Conservation (phyloP, 1,140 invertebrate species). For the Leptinotarsa defecta region DNA sequence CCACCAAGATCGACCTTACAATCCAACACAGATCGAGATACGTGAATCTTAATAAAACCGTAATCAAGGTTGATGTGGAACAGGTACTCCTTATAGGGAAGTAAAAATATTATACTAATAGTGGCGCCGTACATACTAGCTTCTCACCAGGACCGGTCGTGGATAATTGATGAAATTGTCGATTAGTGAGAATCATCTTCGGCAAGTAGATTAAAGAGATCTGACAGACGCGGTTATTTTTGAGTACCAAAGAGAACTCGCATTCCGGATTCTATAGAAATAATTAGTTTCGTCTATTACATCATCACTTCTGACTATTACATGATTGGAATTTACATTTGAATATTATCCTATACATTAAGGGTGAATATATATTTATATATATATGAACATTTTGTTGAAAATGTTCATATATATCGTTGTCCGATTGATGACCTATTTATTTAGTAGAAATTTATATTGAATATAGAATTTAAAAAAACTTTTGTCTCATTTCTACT, state of each 20-base stretch:
- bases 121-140: not conserved
- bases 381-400: too few relatives aligned
- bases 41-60: conserved; percentile 13
- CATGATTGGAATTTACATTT: too few relatives aligned
- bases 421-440: too few relatives aligned
- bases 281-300: too few relatives aligned
- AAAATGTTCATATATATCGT: too few relatives aligned
- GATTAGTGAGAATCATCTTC: not conserved
- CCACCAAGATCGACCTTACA: conserved; percentile 4
- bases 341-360: too few relatives aligned
- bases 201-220: not conserved
- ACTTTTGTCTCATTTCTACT: too few relatives aligned
- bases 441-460: too few relatives aligned
- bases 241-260: not conserved
- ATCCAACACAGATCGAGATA: not conserved
- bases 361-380: too few relatives aligned
- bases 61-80: conserved; percentile 9
- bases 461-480: too few relatives aligned
- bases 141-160: conserved; percentile 7
- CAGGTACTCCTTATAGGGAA: conserved; percentile 19
- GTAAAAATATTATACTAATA: conserved; percentile 16
- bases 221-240: not conserved
- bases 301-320: too few relatives aligned
- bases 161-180: not conserved
- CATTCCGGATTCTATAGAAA: too few relatives aligned